Base-by-base conservation (phyloP, 1,140 invertebrate genomes). In the Drosophila sproati region DNA sequence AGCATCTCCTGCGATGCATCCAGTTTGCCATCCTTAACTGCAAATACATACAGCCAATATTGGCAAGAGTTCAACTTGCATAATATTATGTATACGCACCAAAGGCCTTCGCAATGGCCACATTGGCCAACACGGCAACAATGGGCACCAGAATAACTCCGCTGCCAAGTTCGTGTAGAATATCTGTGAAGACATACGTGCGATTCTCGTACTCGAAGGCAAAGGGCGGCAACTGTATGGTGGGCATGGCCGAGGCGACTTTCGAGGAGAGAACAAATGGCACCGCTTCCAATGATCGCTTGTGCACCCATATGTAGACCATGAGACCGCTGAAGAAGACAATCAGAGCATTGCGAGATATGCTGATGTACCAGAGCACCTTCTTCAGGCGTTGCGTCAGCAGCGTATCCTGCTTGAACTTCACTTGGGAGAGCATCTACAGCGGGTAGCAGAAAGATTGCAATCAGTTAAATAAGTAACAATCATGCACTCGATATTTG, bases 71-170 rank as follows among this genome's bases (percentile, higher is more conserved):
- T n/a, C 2, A 0, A 3, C 0, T n/a, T 4, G 0, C 5, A 29
- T 8, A 48, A 51, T 34, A 73, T 82, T 29, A 47, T 20, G 55
- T n/a, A 74, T 83, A 94, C 94, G 94, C 92, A 96, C 96, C 94
- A 89, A 98, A 98, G 5, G 96, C 95, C 93, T 98, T 98, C 5
- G 97, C 97, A 78, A 98, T 97, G 20, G 97, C 97, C 60, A 97
- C 96, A 80, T 97, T 97, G 56, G 97, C 96, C 28, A 98, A 93
- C 3, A 97, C 95, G 55, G 96, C 96, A 29, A 98, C 95, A 32
- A 98, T 88, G 12, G 97, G 96, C 61, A 97, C 93, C 10, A 97
- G 94, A 48, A 96, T 80, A 4, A 98, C 93, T 1, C 95, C 95
- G 28, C 95, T 94, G 35, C 96, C 96, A 57, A 97, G 93, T 62